Evolutionary conservation across 1,140 invertebrate species (phyloP), one percentile per base, ranked within the genome.

Genomic region (Carcinoscorpius rotundicauda): DNA sequence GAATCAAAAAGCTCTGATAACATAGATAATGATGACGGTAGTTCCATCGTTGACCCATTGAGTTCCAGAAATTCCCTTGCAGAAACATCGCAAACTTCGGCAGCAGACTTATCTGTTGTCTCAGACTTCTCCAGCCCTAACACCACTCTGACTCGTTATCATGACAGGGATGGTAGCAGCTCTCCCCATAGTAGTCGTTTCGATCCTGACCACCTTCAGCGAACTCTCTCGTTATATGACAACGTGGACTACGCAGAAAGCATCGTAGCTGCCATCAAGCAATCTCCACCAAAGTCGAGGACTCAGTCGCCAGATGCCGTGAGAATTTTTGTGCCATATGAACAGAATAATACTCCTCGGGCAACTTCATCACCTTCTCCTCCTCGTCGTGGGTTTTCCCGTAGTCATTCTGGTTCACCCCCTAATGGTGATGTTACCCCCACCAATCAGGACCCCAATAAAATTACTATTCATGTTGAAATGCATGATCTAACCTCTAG

Each of bases 31-130:
- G 84, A 86, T 61, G 85, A 86, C 67, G 82, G 81, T 55, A 82
- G 82, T 73, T 86, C 84, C 61, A 76, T 85, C 48, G 68, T 81
- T 49, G 80, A 80, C 61, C 77, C 80, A 5, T 77, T 79, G 56
- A 73, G 73, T 65, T 89, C 87, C 4, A 78, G 86, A 63, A 82
- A 86, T 48, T 90, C 87, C 50, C 78, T 91, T 52, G 87, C 87
- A 9, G 87, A 88, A 69, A 91, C 88, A 3, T 88, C 86, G 63
- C 85, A 88, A 29, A 90, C 87, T 2, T 90, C 88, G 8, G 89
- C 87, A 4, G 87, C 87, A 3, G 87, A 89, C 75, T 76, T 89
- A 48, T 88, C 86, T 65, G 86, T 88, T 58, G 86, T 89, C 75
- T 89, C 87, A 49, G 68, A 65, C 5, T 69, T 69, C 64, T 66